Percentiles rank a stretch among this genome's conserved stretches.
These are phyloP conservation scores for Nematostella vectensis DNA, from an alignment of 92 coral and sea anemone genomes.

Conservation along the genomic window DNA sequence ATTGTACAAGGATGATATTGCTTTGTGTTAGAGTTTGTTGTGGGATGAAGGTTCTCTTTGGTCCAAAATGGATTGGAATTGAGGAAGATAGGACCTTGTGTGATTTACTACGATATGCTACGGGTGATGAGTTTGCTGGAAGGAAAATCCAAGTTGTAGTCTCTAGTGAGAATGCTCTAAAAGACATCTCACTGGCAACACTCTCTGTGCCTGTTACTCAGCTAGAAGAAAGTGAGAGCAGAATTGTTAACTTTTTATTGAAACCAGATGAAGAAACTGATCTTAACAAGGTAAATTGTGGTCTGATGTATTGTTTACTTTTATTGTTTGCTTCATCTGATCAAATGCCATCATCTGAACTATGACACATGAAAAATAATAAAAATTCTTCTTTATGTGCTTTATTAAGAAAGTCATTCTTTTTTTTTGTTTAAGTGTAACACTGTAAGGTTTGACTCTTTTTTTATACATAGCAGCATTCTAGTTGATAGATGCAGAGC, in stretches of 20 bases:
- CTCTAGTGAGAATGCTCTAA: conserved; percentile 59
- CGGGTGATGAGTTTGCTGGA: conserved; percentile 60
- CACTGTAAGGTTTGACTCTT: too few species aligned
- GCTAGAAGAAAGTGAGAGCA: conserved; percentile 61
- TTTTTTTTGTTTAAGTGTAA: too few species aligned
- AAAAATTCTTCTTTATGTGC: too few species aligned
- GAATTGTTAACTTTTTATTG: conserved; percentile 59
- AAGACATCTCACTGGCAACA: conserved; percentile 43
- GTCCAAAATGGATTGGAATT: conserved; percentile 76
- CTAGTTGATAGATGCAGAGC: too few species aligned
- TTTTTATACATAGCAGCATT: too few species aligned
- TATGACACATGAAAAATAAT: too few species aligned
- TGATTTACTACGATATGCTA: conserved; percentile 75
- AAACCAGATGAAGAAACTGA: conserved; percentile 41
- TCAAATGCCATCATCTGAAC: too few species aligned
- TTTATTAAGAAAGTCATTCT: too few species aligned
- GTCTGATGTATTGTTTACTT: too few species aligned
- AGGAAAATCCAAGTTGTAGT: conserved; percentile 68
- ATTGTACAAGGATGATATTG: conserved; percentile 53
- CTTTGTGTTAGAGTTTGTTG: conserved; percentile 82
- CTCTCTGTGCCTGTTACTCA: conserved; percentile 54
- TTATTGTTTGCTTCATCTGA: too few species aligned
- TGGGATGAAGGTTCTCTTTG: conserved; percentile 33
- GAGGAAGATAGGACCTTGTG: conserved; percentile 58
- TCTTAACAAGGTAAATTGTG: conserved; percentile 40